Conservation (phyloP, 2,888 invertebrate genomes). For the Pachymerium ferrugineum region DNA sequence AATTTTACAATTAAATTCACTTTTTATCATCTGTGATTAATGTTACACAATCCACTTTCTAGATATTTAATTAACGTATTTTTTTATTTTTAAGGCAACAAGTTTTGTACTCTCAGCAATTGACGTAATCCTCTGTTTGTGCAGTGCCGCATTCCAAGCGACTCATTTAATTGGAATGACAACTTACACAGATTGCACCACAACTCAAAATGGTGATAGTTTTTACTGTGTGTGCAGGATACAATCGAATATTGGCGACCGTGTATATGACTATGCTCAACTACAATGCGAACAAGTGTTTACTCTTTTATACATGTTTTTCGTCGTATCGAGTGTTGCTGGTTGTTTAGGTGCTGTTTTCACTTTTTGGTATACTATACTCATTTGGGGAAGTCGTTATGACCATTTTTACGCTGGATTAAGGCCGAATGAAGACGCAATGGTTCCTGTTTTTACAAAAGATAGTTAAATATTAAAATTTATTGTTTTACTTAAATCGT, state of each 20-base stretch:
- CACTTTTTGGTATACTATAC: neutral
- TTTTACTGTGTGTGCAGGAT: neutral
- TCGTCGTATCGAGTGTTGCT: neutral
- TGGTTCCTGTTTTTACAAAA: neutral
- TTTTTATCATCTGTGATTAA: too few relatives aligned
- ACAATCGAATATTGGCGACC: neutral
- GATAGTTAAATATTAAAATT: neutral
- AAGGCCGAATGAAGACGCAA: neutral
- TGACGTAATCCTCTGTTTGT: neutral
- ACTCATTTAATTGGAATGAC: neutral
- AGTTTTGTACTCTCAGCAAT: neutral
- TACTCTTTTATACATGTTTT: neutral
- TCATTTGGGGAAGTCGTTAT: neutral
- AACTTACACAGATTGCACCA: neutral
- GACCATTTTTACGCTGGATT: neutral
- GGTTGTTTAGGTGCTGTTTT: neutral
- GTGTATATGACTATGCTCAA: neutral
- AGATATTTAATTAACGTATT: too few relatives aligned
- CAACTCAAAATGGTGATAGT: neutral
- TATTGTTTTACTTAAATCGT: too few relatives aligned
- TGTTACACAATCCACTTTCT: too few relatives aligned
- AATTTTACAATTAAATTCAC: too few relatives aligned
- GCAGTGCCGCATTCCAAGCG: neutral
- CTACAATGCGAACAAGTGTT: neutral
- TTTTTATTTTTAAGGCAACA: neutral